Conservation (phyloP, 2,797 vertebrate species). For the Platalea minor region DNA sequence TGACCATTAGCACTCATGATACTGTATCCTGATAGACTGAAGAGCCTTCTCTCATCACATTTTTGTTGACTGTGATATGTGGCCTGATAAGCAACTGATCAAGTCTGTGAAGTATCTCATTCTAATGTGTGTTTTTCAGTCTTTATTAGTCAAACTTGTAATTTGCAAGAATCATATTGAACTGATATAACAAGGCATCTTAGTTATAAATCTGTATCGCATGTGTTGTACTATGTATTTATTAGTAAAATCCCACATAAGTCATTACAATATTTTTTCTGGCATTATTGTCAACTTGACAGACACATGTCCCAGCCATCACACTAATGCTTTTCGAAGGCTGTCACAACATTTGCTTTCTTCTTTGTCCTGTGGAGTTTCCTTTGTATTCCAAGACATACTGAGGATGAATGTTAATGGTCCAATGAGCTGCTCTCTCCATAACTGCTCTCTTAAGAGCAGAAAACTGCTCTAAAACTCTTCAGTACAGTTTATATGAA, state of each 20-base stretch:
- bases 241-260: background rate
- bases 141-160: background rate
- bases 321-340: background rate
- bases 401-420: background rate
- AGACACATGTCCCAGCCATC: background rate
- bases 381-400: background rate
- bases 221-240: background rate
- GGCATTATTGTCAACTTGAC: background rate
- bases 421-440: background rate
- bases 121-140: background rate
- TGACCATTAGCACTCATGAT: background rate
- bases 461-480: background rate
- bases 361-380: background rate
- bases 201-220: background rate
- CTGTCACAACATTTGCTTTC: background rate
- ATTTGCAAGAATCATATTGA: background rate
- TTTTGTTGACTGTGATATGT: background rate
- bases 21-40: background rate
- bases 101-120: background rate
- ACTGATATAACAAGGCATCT: background rate
- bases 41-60: background rate
- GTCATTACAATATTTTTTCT: background rate
- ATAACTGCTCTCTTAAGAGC: background rate
- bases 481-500: background rate
- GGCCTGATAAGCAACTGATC: background rate